Percentiles rank a stretch among this genome's conserved stretches.
These are phyloP conservation scores for Sminthopsis crassicaudata DNA, from an alignment of 2,113 vertebrate species.

Conservation along the genomic window DNA sequence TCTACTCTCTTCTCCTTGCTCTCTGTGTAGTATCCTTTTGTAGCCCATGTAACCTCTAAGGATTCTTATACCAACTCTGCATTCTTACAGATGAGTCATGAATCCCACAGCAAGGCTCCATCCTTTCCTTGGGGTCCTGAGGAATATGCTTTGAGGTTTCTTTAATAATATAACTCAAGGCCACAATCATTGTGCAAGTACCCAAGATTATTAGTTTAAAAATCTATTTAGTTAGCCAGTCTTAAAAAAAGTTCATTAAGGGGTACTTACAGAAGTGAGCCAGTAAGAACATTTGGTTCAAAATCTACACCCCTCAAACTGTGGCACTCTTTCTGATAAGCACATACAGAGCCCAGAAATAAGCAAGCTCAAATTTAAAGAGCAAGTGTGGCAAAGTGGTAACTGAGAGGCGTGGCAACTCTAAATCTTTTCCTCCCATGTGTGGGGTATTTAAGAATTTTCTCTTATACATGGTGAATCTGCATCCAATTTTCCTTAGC, in stretches of 20 bases:
- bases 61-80: neutral
- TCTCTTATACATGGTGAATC: neutral
- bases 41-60: neutral
- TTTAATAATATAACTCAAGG: neutral
- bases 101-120: neutral
- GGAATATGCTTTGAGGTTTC: no score
- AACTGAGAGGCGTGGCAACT: neutral
- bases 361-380: neutral
- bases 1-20: slow-evolving; percentile 20
- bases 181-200: neutral
- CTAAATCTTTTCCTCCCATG: neutral
- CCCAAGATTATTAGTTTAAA: neutral
- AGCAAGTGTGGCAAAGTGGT: neutral
- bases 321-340: neutral
- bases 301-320: neutral
- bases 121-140: neutral
- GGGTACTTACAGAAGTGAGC: neutral
- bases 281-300: neutral
- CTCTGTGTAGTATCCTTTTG: neutral
- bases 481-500: neutral
- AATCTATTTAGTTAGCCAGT: neutral
- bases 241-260: neutral
- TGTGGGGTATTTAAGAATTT: neutral
- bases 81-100: neutral
- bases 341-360: neutral